These are phyloP conservation scores for Prosopocoilus inquinatus DNA, from an alignment of 2,888 invertebrate genomes.

Conservation along the genomic window DNA sequence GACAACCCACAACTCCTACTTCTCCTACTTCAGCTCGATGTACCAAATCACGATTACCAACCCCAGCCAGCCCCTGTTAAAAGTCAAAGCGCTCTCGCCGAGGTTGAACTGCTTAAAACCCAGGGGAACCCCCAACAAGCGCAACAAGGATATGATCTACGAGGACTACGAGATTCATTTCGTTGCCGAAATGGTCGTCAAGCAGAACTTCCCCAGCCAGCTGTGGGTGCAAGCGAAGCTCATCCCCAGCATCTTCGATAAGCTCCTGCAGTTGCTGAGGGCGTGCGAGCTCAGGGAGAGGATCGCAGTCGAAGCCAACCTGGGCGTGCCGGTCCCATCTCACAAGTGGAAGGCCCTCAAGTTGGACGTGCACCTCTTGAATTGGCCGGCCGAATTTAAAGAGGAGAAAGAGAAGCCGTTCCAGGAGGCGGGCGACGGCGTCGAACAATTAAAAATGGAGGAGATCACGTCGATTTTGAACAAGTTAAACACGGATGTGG, in stretches of 20 bases:
- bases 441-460: conserved; percentile 8
- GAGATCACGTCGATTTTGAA: conserved; percentile 40
- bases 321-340: conserved; percentile 38
- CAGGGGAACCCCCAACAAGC: conserved; percentile 45
- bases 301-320: conserved; percentile 53
- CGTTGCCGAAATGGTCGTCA: conserved; percentile 84
- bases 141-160: conserved; percentile 48
- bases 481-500: conserved; percentile 45
- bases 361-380: conserved; percentile 37
- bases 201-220: conserved; percentile 67
- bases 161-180: conserved; percentile 67
- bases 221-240: conserved; percentile 84
- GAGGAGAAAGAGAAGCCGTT: conserved; percentile 5
- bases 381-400: conserved; percentile 31
- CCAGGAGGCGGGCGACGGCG: conserved; percentile 10
- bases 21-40: conserved; percentile 72
- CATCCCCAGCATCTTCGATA: conserved; percentile 81
- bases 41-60: conserved; percentile 68
- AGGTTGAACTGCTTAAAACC: conserved; percentile 62
- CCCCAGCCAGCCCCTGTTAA: conserved; percentile 71
- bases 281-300: conserved; percentile 68
- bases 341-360: conserved; percentile 40
- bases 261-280: conserved; percentile 66
- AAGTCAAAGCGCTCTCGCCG: conserved; percentile 69
- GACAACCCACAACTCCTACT: conserved; percentile 61